Evolutionary conservation across 2,113 vertebrate species (phyloP), one percentile per base, ranked within the genome.

Genomic region (Suncus etruscus): DNA sequence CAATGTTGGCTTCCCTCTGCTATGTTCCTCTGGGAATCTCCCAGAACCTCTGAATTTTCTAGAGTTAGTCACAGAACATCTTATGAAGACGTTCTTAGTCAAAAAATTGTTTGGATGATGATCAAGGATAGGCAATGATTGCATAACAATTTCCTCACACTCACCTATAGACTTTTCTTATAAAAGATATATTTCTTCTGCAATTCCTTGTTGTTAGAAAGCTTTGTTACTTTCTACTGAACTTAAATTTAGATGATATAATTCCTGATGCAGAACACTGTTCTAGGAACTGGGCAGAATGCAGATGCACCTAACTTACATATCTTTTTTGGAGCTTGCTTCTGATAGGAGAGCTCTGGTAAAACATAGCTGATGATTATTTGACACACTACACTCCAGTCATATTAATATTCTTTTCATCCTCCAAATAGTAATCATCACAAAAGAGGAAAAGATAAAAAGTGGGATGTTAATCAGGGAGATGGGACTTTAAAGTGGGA

Each of bases 361-460:
- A 39, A 11, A 22, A 20, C 14, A 10, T 65, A 22, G 45, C 32
- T 83, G 63, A 51, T 79, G 50, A 83, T 22, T 51, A 45, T 58
- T 8, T 77, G 82, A 89, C 79, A 63, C 0, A 10, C 15, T 66
- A 15, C 4, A 47, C 8, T 81, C 39, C 3, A 16, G 16, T 66
- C 3, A 24, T 66, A 83, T 47, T 50, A 27, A n/a, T 78, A 86
- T 83, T 51, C 25, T n/a, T 80, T 79, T 74, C 24, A 47, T n/a
- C 63, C n/a, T 12, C 88, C 77, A 77, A 91, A 86, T 84, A 25
- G 29, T 70, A 65, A 81, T 51, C 61, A 78, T 25, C 24, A 61
- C 22, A 58, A 93, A 32, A 68, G 66, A 93, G 69, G 63, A 72
- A 54, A 81, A 61, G 29, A 58, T 27, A 69, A 79, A 81, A 45